Conservation (phyloP, 2,888 invertebrate genomes). For the Chrysina gloriosa region DNA sequence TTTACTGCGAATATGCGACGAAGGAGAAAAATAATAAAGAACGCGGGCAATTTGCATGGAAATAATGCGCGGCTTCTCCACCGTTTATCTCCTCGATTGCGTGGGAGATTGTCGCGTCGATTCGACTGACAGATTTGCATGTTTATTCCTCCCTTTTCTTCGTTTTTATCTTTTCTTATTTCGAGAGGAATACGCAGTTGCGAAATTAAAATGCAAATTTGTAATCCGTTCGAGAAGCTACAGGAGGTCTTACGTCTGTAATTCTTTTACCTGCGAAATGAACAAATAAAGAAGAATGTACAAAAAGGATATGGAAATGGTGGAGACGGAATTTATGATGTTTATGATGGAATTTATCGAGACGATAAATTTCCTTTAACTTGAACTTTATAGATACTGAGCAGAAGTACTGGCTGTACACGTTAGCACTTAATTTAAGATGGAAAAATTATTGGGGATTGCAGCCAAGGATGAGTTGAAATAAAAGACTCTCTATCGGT, state of each 20-base stretch:
- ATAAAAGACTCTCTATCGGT: too few relatives aligned
- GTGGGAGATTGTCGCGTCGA: conserved; percentile 13
- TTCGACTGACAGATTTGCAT: conserved; percentile 33
- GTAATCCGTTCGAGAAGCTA: conserved; percentile 26
- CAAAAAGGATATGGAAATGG: conserved; percentile 6
- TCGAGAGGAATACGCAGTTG: not conserved
- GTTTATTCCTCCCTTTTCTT: conserved; percentile 11
- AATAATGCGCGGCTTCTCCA: not conserved
- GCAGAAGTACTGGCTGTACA: too few relatives aligned
- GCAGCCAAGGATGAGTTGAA: too few relatives aligned
- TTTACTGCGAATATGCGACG: conserved; percentile 1
- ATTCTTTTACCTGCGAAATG: conserved; percentile 3
- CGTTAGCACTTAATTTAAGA: too few relatives aligned
- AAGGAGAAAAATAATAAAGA: not conserved
- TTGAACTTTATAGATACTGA: too few relatives aligned
- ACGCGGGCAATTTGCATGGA: conserved; percentile 5
- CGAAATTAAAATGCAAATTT: conserved; percentile 38
- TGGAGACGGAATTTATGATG: not conserved
- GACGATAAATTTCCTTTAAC: conserved; percentile 7
- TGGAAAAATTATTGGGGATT: too few relatives aligned
- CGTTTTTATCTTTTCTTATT: conserved; percentile 9
- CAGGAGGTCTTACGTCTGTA: not conserved
- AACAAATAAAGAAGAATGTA: not conserved
- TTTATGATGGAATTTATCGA: not conserved
- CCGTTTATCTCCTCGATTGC: conserved; percentile 24